These are phyloP conservation scores for Poecilia wingei DNA, from an alignment of 2,797 vertebrate genomes.

Conservation along the genomic window DNA sequence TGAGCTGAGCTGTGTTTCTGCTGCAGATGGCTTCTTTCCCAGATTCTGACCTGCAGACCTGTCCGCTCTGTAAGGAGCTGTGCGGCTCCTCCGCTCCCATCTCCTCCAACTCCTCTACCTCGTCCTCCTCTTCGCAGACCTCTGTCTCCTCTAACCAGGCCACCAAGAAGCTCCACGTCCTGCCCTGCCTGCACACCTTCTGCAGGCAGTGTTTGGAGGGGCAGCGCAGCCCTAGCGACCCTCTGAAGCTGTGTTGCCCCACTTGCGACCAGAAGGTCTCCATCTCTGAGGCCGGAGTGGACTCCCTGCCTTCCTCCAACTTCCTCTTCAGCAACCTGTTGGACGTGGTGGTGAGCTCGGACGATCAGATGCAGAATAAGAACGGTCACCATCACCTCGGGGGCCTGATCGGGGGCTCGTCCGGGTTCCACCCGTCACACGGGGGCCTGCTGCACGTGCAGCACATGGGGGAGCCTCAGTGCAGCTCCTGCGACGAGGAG, in stretches of 20 bases:
- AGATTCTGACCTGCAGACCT: slow-evolving; percentile 91
- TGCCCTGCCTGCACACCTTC: slow-evolving; percentile 92
- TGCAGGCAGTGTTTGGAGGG: slow-evolving; percentile 92
- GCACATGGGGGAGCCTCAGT: slow-evolving; percentile 83
- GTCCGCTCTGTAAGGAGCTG: slow-evolving; percentile 92
- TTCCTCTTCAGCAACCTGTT: slow-evolving; percentile 93
- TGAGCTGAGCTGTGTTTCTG: slow-evolving; percentile 58
- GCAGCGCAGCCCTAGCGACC: slow-evolving; percentile 84
- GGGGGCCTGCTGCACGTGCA: slow-evolving; percentile 77
- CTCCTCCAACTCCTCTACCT: slow-evolving; percentile 89
- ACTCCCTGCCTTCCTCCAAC: slow-evolving; percentile 90
- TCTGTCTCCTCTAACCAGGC: slow-evolving; percentile 85
- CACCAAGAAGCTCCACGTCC: slow-evolving; percentile 87
- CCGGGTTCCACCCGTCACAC: slow-evolving; percentile 70
- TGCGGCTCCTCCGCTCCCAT: slow-evolving; percentile 90
- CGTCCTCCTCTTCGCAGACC: slow-evolving; percentile 90
- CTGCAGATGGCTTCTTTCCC: slow-evolving; percentile 89
- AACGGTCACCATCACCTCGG: slow-evolving; percentile 75
- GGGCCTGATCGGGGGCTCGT: slow-evolving; percentile 57
- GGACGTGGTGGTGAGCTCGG: slow-evolving; percentile 89
- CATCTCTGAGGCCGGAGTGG: slow-evolving; percentile 91
- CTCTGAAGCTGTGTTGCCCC: slow-evolving; percentile 89
- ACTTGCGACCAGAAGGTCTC: slow-evolving; percentile 92
- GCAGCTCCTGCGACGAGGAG: slow-evolving; percentile 92
- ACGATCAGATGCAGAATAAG: slow-evolving; percentile 85